These are phyloP conservation scores for Dicentrarchus labrax DNA, from an alignment of 2,113 vertebrate genomes.

Conservation along the genomic window DNA sequence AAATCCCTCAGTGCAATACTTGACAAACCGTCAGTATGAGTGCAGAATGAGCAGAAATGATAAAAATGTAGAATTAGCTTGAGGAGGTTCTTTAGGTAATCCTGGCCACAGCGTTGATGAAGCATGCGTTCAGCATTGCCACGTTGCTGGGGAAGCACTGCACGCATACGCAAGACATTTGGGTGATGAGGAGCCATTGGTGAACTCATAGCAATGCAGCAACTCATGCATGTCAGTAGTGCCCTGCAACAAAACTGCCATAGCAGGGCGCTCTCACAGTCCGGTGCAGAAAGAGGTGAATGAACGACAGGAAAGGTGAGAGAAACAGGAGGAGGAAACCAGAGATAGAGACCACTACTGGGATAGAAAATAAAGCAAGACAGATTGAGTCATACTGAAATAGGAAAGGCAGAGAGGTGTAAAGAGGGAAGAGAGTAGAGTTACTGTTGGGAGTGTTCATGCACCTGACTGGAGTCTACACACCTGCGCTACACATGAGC, in stretches of 20 bases:
- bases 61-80: slow-evolving; percentile 67
- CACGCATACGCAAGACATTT: slow-evolving; percentile 67
- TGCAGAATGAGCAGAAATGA: slow-evolving; percentile 70
- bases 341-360: slow-evolving; percentile 17
- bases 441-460: slow-evolving; percentile 70
- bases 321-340: not conserved
- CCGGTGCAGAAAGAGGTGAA: slow-evolving; percentile 67
- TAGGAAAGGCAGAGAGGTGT: slow-evolving; percentile 37
- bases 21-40: slow-evolving; percentile 62
- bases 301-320: slow-evolving; percentile 20
- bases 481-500: slow-evolving; percentile 85
- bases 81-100: slow-evolving; percentile 82
- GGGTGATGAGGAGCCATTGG: slow-evolving; percentile 59
- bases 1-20: slow-evolving; percentile 42
- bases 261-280: slow-evolving; percentile 76
- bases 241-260: slow-evolving; percentile 74
- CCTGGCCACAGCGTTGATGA: slow-evolving; percentile 73
- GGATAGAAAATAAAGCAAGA: slow-evolving; percentile 16
- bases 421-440: slow-evolving; percentile 28
- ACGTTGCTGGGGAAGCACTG: slow-evolving; percentile 71
- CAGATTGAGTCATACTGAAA: slow-evolving; percentile 31
- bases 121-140: slow-evolving; percentile 79
- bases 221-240: slow-evolving; percentile 80
- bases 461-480: slow-evolving; percentile 85
- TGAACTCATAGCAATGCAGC: slow-evolving; percentile 75